Evolutionary conservation across 2,888 invertebrate species (phyloP), one percentile per base, ranked within the genome.

Genomic region (Ceratothoa steindachneri): DNA sequence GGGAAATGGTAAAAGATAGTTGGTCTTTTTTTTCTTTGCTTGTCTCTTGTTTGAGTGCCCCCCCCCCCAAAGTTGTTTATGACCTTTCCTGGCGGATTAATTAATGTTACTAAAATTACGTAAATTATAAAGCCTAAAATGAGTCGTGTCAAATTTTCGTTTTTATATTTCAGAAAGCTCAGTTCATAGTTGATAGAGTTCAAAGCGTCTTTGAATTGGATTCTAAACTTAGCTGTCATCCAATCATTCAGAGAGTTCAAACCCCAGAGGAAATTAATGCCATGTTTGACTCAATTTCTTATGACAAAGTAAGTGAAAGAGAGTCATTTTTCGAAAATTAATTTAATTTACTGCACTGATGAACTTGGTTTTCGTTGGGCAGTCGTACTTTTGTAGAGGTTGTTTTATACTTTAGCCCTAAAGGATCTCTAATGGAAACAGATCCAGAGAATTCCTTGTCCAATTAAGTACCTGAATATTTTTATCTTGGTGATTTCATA

Each of bases 191-290:
- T 0, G 87, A 88, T 52, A 90, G 90, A 31, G 83, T 94, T 71
- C 92, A 93, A 80, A 83, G 87, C 0, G 94, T 93, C 0, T 83
- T 95, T 77, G 85, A 85, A 15, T 86, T 89, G 0, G 97, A 97
- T 83, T 89, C 92, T 0, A 91, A 91, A 67, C 84, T 90, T 4
- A 92, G 90, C 70, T 93, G 95, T 0, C 96, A 96, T 86, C 93
- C 97, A 0, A 95, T 97, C 77, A 91, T 95, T 5, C 91, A 93
- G 83, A 88, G 87, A 0, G 95, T 96, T n/a, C 87, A 87, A 30
- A 92, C 92, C 79, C 95, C 96, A 0, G 91, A 92, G 83, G 90
- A 97, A 86, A 96, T 97, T 72, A 93, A 92, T 0, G 91, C 93
- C 81, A 90, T 95, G 74, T 97, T 97, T 83, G 96, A 97, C 84